These are phyloP conservation scores for Erebia palarica DNA, from an alignment of 2,888 invertebrate genomes.

Conservation along the genomic window DNA sequence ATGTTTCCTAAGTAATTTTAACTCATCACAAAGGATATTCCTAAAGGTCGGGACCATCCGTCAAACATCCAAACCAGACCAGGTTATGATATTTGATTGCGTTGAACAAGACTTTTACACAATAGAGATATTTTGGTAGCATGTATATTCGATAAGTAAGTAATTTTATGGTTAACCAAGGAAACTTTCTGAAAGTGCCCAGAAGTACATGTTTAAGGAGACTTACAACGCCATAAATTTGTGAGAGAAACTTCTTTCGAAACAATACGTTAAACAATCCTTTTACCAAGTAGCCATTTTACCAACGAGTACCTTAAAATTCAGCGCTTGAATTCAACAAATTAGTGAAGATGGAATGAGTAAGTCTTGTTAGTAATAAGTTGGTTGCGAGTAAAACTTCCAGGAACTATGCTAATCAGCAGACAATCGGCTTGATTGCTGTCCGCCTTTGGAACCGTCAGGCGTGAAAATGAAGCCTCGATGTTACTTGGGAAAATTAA, in stretches of 20 bases:
- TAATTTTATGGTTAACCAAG: no score
- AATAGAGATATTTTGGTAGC: no score
- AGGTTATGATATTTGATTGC: no score
- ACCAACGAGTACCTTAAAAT: constrained; percentile 38
- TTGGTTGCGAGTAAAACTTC: constrained; percentile 48
- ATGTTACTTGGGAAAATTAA: constrained; percentile 6
- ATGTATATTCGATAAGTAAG: no score
- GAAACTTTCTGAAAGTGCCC: no score
- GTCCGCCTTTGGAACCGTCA: constrained; percentile 34
- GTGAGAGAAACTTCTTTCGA: constrained; percentile 6
- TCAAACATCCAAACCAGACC: no score
- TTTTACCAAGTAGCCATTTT: constrained; percentile 17
- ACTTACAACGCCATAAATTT: neutral
- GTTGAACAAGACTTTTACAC: no score
- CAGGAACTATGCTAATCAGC: constrained; percentile 54
- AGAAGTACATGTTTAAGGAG: no score
- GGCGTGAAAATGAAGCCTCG: constrained; percentile 29
- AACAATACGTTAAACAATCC: constrained; percentile 10
- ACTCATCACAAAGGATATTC: no score
- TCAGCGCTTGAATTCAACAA: constrained; percentile 47
- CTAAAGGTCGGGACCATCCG: no score
- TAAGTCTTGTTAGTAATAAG: constrained; percentile 46
- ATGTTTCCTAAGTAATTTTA: no score
- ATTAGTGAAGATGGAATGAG: constrained; percentile 48
- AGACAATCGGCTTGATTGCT: constrained; percentile 52